phyloP scores from a whole-genome alignment of 1,140 invertebrate genomes.

The Diorhabda elongata region DNA sequence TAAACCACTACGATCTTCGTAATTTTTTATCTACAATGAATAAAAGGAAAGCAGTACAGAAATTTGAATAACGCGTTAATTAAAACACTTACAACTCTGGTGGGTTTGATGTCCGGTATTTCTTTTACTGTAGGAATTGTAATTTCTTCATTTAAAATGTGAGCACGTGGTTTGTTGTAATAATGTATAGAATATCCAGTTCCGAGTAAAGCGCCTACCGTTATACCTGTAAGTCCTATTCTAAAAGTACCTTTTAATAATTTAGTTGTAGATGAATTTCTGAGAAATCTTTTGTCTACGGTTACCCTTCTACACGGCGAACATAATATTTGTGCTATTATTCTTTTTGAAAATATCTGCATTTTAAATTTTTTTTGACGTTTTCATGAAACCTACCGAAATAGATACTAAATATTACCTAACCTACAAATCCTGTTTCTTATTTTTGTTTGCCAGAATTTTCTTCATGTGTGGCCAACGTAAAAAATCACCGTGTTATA shows the following conservation, averaged over 20 bases:
- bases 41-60: constrained; percentile 1
- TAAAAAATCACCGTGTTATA: no score
- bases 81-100: constrained; percentile 25
- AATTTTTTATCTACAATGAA: constrained; percentile 56
- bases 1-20: constrained; percentile 67
- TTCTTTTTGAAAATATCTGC: no score
- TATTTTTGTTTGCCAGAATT: no score
- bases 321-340: no score
- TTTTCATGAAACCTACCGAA: no score
- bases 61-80: not conserved
- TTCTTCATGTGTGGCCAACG: no score
- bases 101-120: constrained; percentile 49
- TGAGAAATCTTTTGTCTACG: not conserved
- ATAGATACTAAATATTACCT: no score
- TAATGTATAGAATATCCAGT: constrained; percentile 51
- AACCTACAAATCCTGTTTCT: no score
- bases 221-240: constrained; percentile 50
- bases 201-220: constrained; percentile 51
- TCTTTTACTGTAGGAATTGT: constrained; percentile 51
- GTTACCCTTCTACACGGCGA: no score
- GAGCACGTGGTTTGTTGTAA: constrained; percentile 46
- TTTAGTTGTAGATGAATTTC: constrained; percentile 11
- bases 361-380: no score
- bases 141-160: constrained; percentile 49
- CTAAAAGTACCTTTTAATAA: constrained; percentile 42